Evolutionary conservation across 2,113 vertebrate genomes (phyloP).

Genomic region (Melanotaenia duboulayi): DNA sequence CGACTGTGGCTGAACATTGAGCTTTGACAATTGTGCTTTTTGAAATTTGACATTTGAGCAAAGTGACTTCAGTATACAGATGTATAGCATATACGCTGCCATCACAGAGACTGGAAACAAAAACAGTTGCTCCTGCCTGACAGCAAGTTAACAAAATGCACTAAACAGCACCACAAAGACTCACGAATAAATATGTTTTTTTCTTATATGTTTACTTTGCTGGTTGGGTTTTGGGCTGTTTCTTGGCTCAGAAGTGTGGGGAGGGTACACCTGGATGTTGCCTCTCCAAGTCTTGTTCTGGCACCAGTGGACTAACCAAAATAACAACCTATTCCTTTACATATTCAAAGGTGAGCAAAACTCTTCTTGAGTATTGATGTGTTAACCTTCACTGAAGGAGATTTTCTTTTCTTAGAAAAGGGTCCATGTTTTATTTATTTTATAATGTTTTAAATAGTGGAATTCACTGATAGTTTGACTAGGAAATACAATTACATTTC

Average conservation of each 20-base stretch:
- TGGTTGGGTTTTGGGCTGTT: conserved; percentile 10
- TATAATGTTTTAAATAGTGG: too few species aligned
- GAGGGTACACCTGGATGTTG: conserved; percentile 13
- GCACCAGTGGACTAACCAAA: conserved; percentile 2
- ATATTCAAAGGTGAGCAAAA: too few species aligned
- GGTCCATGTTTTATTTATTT: too few species aligned
- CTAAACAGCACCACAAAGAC: conserved; percentile 3
- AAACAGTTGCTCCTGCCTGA: conserved; percentile 1
- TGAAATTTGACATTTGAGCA: not conserved
- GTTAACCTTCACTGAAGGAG: too few species aligned
- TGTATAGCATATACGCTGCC: not conserved
- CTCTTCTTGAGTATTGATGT: too few species aligned
- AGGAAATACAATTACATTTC: not conserved
- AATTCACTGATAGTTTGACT: not conserved
- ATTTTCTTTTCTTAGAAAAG: not conserved
- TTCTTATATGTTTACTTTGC: conserved; percentile 18
- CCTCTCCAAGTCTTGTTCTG: not conserved
- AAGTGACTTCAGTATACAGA: not conserved
- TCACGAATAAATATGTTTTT: conserved; percentile 17
- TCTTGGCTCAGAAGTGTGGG: conserved; percentile 20
- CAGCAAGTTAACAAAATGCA: conserved; percentile 13
- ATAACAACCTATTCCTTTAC: conserved; percentile 1
- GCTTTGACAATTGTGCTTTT: not conserved
- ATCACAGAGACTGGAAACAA: not conserved
- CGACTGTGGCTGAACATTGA: not conserved